Evolutionary conservation across 2,888 invertebrate species (phyloP).

Genomic region (Sceliomorpha sp.): DNA sequence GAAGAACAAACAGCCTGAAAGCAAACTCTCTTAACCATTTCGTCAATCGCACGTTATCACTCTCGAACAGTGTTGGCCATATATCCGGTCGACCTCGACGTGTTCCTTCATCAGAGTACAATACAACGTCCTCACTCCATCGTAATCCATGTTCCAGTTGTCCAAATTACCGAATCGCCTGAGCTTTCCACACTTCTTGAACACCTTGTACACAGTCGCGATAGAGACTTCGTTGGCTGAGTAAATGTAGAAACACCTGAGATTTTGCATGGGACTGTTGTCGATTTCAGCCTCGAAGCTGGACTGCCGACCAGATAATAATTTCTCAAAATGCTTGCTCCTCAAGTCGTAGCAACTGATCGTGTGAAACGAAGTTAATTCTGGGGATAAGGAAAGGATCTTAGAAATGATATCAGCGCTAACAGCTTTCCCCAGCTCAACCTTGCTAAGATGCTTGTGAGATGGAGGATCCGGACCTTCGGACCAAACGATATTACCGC

Average conservation of each 20-base stretch:
- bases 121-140: slow-evolving; percentile 71
- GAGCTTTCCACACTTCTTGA: slow-evolving; percentile 73
- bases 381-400: slow-evolving; percentile 74
- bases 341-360: slow-evolving; percentile 77
- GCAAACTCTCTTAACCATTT: background rate
- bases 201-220: slow-evolving; percentile 70
- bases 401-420: slow-evolving; percentile 72
- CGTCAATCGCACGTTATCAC: background rate
- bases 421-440: slow-evolving; percentile 76
- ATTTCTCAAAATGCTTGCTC: slow-evolving; percentile 72
- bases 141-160: slow-evolving; percentile 78
- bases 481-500: slow-evolving; percentile 74
- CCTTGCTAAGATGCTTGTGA: slow-evolving; percentile 66
- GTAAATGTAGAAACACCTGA: slow-evolving; percentile 79
- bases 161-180: slow-evolving; percentile 77
- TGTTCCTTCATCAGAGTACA: slow-evolving; percentile 72
- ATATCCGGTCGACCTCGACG: slow-evolving; percentile 74
- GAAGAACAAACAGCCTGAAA: too few relatives aligned
- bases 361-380: slow-evolving; percentile 74
- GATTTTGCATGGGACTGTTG: slow-evolving; percentile 66
- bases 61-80: background rate
- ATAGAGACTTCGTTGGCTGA: slow-evolving; percentile 76
- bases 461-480: slow-evolving; percentile 65
- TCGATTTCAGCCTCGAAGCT: slow-evolving; percentile 47
- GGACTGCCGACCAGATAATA: slow-evolving; percentile 52